phyloP scores from a whole-genome alignment of 2,888 invertebrate genomes.

The Rhagonycha lutea region DNA sequence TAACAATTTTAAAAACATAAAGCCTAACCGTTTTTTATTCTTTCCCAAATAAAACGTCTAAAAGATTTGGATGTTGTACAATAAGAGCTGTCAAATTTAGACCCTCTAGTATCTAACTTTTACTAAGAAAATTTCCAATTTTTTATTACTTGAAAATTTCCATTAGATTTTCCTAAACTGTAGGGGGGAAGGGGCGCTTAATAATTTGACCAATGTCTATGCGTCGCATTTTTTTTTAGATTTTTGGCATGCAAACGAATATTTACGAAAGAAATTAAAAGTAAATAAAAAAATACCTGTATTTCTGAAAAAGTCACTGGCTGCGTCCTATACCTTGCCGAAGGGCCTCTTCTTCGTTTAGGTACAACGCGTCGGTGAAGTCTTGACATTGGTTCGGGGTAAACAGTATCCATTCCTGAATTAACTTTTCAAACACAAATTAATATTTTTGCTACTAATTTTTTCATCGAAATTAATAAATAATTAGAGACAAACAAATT shows the following conservation, averaged over 20 bases:
- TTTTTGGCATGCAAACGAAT: background rate
- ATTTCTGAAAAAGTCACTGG: conserved; percentile 80
- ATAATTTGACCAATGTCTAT: background rate
- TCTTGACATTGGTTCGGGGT: conserved; percentile 69
- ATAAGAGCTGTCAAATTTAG: no score
- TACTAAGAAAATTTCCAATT: no score
- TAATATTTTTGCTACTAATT: background rate
- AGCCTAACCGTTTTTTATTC: no score
- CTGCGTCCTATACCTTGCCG: conserved; percentile 66
- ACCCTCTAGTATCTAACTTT: no score
- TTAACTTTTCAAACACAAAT: conserved; percentile 13
- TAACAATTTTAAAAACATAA: no score
- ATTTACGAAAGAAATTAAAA: background rate
- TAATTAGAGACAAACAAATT: background rate
- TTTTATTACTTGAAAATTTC: no score
- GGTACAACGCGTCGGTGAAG: conserved; percentile 62
- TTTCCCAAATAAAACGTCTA: no score
- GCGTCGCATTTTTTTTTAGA: background rate
- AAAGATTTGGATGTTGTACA: no score
- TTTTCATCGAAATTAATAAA: background rate
- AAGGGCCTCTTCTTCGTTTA: conserved; percentile 58
- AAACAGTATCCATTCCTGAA: conserved; percentile 67
- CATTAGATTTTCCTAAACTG: background rate
- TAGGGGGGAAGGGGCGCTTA: background rate
- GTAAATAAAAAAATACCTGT: conserved; percentile 55